phyloP scores from a whole-genome alignment of 2,888 invertebrate species.

The Hemistola chrysoprasaria region DNA sequence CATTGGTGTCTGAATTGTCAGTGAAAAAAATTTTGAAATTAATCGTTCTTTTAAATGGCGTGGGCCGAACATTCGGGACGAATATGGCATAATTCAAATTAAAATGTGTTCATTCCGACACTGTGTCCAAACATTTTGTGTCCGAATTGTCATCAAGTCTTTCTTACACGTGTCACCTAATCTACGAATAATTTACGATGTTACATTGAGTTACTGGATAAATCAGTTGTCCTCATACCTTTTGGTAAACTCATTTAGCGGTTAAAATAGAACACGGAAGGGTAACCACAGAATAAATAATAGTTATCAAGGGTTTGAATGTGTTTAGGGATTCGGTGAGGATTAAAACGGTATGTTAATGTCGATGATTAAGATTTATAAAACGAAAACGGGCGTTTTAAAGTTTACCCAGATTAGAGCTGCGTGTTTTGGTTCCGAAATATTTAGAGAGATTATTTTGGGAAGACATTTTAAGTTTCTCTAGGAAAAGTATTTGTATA shows the following conservation, averaged over 20 bases:
- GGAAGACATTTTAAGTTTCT: neutral
- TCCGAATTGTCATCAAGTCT: too few species aligned
- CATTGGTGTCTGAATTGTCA: too few species aligned
- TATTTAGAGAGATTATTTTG: slow-evolving; percentile 1
- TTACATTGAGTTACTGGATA: slow-evolving; percentile 41
- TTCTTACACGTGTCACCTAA: too few species aligned
- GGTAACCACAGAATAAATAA: too few species aligned
- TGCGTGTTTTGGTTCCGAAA: neutral
- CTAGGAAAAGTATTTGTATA: too few species aligned
- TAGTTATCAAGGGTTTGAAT: slow-evolving; percentile 21
- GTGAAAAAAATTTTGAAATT: too few species aligned
- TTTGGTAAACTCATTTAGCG: slow-evolving; percentile 27
- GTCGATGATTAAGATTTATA: slow-evolving; percentile 12
- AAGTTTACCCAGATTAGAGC: slow-evolving; percentile 1
- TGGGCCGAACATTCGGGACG: too few species aligned
- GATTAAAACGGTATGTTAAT: slow-evolving; percentile 17
- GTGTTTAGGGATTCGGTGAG: slow-evolving; percentile 17
- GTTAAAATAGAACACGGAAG: slow-evolving; percentile 43
- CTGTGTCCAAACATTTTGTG: too few species aligned
- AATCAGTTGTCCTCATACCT: slow-evolving; percentile 42
- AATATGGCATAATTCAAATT: too few species aligned
- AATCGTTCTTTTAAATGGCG: too few species aligned
- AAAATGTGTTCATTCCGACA: too few species aligned
- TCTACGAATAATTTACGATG: too few species aligned
- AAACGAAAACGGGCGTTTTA: slow-evolving; percentile 11